Evolutionary conservation across 2,888 invertebrate genomes (phyloP).

Genomic region (Coronaproctus castanopsis): DNA sequence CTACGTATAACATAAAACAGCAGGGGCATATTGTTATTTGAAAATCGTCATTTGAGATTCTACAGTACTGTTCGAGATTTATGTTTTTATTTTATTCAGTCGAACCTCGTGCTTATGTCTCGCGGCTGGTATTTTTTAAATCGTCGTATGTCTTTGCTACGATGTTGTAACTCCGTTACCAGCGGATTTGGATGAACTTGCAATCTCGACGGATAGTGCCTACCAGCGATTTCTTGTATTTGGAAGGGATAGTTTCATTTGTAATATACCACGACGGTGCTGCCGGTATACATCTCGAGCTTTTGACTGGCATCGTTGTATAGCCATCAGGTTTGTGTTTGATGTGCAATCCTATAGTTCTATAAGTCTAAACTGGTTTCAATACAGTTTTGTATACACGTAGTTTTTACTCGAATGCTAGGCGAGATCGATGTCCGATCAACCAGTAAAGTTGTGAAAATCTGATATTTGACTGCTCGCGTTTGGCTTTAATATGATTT

Average conservation of each 20-base stretch:
- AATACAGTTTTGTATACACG: background rate
- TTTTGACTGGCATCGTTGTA: background rate
- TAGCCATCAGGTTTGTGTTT: background rate
- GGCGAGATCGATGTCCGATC: background rate
- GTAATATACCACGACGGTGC: background rate
- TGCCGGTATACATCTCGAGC: background rate
- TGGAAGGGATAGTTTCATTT: background rate
- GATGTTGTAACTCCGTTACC: background rate
- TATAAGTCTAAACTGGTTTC: background rate
- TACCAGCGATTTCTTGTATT: background rate
- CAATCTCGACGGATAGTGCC: background rate
- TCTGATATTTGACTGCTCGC: no score
- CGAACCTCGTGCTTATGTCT: background rate
- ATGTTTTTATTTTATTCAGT: background rate
- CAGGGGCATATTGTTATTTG: no score
- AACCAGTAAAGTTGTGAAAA: background rate
- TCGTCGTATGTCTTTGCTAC: background rate
- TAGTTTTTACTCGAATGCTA: no score
- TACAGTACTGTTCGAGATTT: background rate
- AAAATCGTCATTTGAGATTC: no score
- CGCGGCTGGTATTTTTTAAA: background rate
- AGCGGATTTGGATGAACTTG: background rate
- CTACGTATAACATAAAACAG: no score
- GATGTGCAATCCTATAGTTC: background rate
- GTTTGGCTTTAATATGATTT: background rate